Evolutionary conservation across 2,113 vertebrate species (phyloP), one percentile per base, ranked within the genome.

Genomic region (Nyctereutes procyonoides): DNA sequence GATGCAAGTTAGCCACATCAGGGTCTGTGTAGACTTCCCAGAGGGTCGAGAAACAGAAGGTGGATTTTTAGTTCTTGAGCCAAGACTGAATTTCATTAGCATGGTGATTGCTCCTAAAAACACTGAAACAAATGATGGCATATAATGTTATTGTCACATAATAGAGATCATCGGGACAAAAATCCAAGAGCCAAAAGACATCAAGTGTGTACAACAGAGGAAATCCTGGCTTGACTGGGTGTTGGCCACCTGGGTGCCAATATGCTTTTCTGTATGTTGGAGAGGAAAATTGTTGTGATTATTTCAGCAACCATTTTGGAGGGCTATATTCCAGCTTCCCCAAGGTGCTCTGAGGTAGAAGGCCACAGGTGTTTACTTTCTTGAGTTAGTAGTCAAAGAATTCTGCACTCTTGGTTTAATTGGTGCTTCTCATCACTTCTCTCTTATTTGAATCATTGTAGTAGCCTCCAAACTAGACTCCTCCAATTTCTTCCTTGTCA

Each of bases 111-210:
- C 22, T 80, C 56, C 89, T 95, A 77, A 71, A 95, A 97, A 86
- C 43, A 55, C 38, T 73, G 80, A 89, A 82, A 79, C 86, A 95
- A 94, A 73, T 10, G 43, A 86, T 51, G 38, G 43, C 85, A 74
- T 55, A 58, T 51, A 76, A 89, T 84, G 32, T 76, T 77, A 84
- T 43, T 92, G 73, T 83, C 53, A 71, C 58, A 88, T 81, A 96
- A 96, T 58, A 74, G 74, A 94, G 94, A 97, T 76, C 62, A 80
- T 86, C 26, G 26, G 76, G 67, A 87, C 63, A 12, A 4, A 86
- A 96, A 85, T 65, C 11, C 79, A 95, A 85, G 60, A 95, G 93
- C 93, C 94, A 97, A 92, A 96, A 96, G 91, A 48, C 56, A 86
- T 83, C 38, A 91, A 86, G 12, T 22, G 16, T n/a, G 32, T 32